These are phyloP conservation scores for Falco naumanni DNA, from an alignment of 2,797 vertebrate genomes.

Conservation along the genomic window DNA sequence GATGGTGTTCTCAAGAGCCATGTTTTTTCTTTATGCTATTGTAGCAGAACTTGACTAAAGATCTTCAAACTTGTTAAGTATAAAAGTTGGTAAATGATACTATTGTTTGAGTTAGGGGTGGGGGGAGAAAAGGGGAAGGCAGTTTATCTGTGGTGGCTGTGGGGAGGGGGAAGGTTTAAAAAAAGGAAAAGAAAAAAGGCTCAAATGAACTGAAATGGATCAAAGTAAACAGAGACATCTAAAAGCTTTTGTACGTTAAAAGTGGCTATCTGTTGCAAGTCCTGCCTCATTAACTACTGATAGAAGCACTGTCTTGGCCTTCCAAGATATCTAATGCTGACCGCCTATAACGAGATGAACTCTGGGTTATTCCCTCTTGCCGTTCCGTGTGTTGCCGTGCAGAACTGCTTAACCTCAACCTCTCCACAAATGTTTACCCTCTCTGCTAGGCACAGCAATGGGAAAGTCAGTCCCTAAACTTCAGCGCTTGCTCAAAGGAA, in stretches of 20 bases:
- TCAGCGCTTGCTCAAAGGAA: not conserved
- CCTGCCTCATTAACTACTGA: constrained; percentile 95
- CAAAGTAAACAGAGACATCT: constrained; percentile 94
- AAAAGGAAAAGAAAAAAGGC: constrained; percentile 85
- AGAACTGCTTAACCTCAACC: constrained; percentile 74
- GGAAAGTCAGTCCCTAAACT: constrained; percentile 23
- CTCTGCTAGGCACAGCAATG: constrained; percentile 7
- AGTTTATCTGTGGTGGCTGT: constrained; percentile 79
- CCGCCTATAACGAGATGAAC: constrained; percentile 72
- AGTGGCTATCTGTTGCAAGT: constrained; percentile 86
- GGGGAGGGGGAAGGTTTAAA: constrained; percentile 45
- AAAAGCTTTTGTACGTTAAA: constrained; percentile 94
- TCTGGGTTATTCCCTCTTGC: constrained; percentile 61
- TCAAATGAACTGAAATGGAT: constrained; percentile 92
- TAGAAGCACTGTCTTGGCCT: constrained; percentile 87
- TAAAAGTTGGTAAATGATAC: constrained; percentile 94
- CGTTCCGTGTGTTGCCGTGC: constrained; percentile 20
- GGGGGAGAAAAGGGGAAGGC: constrained; percentile 72
- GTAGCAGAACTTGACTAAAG: constrained; percentile 74
- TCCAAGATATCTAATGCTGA: constrained; percentile 80
- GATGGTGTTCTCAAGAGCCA: constrained; percentile 58
- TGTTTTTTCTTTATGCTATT: constrained; percentile 72
- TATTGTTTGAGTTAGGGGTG: constrained; percentile 83
- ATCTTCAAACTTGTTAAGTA: constrained; percentile 80
- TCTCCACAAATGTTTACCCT: constrained; percentile 63